Percentiles rank a stretch among this genome's conserved stretches.
Evolutionary conservation across 2,888 invertebrate species (phyloP).

Genomic region (Caenorhabditis sp.): DNA sequence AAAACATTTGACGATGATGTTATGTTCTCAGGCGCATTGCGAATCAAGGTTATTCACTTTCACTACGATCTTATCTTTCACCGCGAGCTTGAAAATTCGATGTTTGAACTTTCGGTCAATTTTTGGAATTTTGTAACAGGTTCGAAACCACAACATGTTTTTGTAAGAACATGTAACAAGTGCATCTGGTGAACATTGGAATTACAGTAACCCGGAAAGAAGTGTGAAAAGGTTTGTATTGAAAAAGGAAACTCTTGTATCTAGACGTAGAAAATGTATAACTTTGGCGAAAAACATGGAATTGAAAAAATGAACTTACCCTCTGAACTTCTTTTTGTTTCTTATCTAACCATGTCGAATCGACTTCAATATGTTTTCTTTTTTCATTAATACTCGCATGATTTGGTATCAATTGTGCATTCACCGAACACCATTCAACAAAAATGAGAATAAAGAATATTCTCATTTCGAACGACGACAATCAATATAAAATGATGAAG

Average conservation of each 20-base stretch:
- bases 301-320: slow-evolving; percentile 34
- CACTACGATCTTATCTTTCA: not conserved
- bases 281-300: not conserved
- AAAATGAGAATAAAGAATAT: not conserved
- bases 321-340: slow-evolving; percentile 60
- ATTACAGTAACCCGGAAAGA: too few relatives aligned
- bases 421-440: slow-evolving; percentile 1
- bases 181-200: too few relatives aligned
- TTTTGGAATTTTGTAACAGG: too few relatives aligned
- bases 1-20: not conserved
- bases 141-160: too few relatives aligned
- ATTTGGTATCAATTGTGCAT: slow-evolving; percentile 54
- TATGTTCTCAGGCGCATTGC: not conserved
- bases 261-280: too few relatives aligned
- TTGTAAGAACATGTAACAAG: too few relatives aligned
- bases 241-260: too few relatives aligned
- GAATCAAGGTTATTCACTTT: not conserved
- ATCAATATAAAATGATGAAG: not conserved
- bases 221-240: too few relatives aligned
- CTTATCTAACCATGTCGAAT: slow-evolving; percentile 67
- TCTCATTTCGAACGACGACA: not conserved
- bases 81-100: not conserved
- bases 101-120: not conserved
- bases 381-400: slow-evolving; percentile 65
- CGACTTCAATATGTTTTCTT: slow-evolving; percentile 69